Conservation (phyloP, 2,113 vertebrate species). For the Elaphurus davidianus region DNA sequence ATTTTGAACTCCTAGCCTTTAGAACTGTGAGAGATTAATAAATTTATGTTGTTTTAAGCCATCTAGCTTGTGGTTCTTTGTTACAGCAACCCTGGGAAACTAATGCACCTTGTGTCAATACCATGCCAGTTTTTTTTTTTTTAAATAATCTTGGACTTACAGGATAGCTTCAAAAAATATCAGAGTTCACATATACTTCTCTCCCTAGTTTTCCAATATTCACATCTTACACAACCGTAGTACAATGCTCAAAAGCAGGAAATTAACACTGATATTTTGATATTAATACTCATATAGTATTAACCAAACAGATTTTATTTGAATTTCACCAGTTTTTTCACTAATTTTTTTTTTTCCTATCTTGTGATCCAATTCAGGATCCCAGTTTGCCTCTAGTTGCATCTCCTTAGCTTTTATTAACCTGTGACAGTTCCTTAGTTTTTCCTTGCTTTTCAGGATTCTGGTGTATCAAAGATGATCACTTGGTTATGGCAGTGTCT, state of each 20-base stretch:
- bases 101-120: neutral
- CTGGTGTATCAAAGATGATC: neutral
- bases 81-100: neutral
- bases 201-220: neutral
- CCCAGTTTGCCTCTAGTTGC: neutral
- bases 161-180: neutral
- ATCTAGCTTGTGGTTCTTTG: neutral
- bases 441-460: neutral
- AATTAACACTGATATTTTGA: neutral
- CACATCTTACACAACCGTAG: neutral
- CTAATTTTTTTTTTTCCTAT: neutral
- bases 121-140: neutral
- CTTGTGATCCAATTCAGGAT: neutral
- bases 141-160: neutral
- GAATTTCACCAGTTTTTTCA: neutral
- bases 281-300: neutral
- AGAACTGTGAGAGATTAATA: neutral
- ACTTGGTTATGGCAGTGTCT: neutral
- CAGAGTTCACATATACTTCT: neutral
- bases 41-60: neutral
- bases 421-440: neutral
- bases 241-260: neutral
- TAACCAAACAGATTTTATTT: neutral
- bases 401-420: neutral
- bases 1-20: neutral